Conservation (phyloP, 2,113 vertebrate species). For the Aegotheles bennettii region DNA sequence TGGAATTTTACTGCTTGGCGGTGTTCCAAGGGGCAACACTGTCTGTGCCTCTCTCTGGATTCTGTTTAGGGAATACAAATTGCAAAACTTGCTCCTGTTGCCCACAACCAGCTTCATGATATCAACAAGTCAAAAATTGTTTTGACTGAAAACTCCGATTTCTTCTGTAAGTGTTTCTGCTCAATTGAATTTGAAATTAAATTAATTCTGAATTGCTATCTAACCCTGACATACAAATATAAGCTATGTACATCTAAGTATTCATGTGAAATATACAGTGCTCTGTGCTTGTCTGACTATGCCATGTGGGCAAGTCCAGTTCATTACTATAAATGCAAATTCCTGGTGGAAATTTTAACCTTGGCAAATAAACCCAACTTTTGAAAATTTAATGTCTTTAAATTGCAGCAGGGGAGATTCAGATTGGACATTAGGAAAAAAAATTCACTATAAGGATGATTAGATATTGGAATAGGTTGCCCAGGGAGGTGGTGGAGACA, state of each 20-base stretch:
- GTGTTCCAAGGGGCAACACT: fast-evolving
- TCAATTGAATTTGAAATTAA: not conserved
- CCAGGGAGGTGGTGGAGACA: too few species aligned
- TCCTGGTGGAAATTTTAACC: not conserved
- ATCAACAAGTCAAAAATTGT: not conserved
- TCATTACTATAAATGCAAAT: not conserved
- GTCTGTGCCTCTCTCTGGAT: not conserved
- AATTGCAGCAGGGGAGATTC: too few species aligned
- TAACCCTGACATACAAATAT: not conserved
- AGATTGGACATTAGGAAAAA: too few species aligned
- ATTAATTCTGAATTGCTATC: not conserved
- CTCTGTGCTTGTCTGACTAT: not conserved
- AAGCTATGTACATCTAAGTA: not conserved
- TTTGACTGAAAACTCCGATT: not conserved
- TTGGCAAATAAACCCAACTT: not conserved
- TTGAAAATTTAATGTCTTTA: too few species aligned
- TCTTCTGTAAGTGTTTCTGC: not conserved
- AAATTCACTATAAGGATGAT: too few species aligned
- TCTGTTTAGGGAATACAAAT: not conserved
- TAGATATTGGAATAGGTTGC: too few species aligned
- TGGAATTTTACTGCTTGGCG: not conserved
- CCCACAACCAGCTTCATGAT: not conserved
- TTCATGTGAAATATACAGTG: not conserved
- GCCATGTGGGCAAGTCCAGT: not conserved
- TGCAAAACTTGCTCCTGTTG: not conserved